Percentiles rank a stretch among this genome's conserved stretches.
These are phyloP conservation scores for Gymnothorax reevesii DNA, from an alignment of 2,797 vertebrate genomes.

Conservation along the genomic window DNA sequence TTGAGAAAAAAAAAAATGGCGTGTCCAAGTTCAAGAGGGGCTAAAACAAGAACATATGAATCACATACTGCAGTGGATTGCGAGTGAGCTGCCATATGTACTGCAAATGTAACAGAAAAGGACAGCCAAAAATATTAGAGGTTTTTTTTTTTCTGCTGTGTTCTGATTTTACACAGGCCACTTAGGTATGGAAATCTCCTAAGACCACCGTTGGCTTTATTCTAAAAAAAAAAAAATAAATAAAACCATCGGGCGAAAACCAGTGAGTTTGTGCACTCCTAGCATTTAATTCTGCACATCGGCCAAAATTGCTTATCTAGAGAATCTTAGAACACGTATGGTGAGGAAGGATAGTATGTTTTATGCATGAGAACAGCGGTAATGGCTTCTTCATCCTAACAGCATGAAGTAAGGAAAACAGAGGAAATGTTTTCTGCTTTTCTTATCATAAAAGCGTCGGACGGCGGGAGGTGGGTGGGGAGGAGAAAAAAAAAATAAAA, in stretches of 20 bases:
- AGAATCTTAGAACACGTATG: slow-evolving; percentile 69
- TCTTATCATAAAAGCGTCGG: slow-evolving; percentile 5
- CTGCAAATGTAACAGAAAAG: slow-evolving; percentile 22
- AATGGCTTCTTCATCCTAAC: slow-evolving; percentile 66
- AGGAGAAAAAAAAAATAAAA: not conserved
- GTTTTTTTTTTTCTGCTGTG: slow-evolving; percentile 26
- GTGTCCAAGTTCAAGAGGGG: slow-evolving; percentile 6
- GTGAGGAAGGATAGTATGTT: slow-evolving; percentile 67
- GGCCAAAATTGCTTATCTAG: slow-evolving; percentile 70
- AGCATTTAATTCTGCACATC: slow-evolving; percentile 54
- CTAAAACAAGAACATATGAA: not conserved
- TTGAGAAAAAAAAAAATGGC: not conserved
- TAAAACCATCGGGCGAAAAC: slow-evolving; percentile 3
- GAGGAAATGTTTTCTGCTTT: slow-evolving; percentile 21
- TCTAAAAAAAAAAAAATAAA: slow-evolving; percentile 32
- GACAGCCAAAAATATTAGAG: slow-evolving; percentile 21
- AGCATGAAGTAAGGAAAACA: slow-evolving; percentile 54
- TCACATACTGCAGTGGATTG: not conserved
- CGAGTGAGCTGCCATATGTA: not conserved
- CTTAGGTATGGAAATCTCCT: slow-evolving; percentile 3
- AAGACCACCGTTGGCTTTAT: slow-evolving; percentile 20
- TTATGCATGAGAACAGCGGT: slow-evolving; percentile 69
- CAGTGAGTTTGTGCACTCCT: slow-evolving; percentile 39
- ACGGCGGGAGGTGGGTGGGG: too few relatives aligned
- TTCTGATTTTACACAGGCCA: not conserved